Conservation (phyloP, 35 echinoderm and acorn worm genomes). For the Amphiura filiformis region DNA sequence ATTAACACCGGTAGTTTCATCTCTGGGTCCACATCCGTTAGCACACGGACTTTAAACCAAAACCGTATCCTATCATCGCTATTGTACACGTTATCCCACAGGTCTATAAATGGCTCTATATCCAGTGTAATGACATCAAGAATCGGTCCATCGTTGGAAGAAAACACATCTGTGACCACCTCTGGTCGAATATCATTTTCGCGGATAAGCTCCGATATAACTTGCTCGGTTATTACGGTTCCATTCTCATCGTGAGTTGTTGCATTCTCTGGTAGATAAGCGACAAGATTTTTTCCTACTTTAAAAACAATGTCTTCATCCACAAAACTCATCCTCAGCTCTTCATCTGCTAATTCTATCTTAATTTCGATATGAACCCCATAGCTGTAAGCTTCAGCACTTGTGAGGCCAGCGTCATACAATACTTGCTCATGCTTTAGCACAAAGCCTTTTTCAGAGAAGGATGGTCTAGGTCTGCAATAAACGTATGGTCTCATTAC, state of each 20-base stretch:
- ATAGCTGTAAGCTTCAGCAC: conserved; percentile 43
- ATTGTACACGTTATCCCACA: background rate
- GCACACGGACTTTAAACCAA: conserved; percentile 31
- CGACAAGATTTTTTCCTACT: conserved; percentile 20
- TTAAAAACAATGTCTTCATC: conserved; percentile 35
- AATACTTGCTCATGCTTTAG: conserved; percentile 69
- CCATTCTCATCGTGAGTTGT: conserved; percentile 35
- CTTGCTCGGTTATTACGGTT: background rate
- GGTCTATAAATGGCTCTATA: conserved; percentile 42
- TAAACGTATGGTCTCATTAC: conserved; percentile 26
- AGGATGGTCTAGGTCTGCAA: conserved; percentile 4
- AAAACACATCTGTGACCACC: background rate
- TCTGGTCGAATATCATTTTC: background rate
- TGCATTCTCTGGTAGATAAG: background rate
- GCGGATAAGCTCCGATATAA: background rate
- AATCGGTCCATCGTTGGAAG: background rate
- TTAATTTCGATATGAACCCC: conserved; percentile 37
- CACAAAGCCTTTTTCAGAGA: conserved; percentile 41
- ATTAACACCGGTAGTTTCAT: conserved; percentile 20
- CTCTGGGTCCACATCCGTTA: conserved; percentile 38
- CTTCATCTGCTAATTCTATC: background rate
- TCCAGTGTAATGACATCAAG: conserved; percentile 18
- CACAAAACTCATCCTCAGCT: conserved; percentile 43
- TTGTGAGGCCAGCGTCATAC: background rate
- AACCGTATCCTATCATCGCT: conserved; percentile 13